Percentiles rank a stretch among this genome's conserved stretches.
Evolutionary conservation across 2,888 invertebrate species (phyloP).

Genomic region (Tenthredo livida): DNA sequence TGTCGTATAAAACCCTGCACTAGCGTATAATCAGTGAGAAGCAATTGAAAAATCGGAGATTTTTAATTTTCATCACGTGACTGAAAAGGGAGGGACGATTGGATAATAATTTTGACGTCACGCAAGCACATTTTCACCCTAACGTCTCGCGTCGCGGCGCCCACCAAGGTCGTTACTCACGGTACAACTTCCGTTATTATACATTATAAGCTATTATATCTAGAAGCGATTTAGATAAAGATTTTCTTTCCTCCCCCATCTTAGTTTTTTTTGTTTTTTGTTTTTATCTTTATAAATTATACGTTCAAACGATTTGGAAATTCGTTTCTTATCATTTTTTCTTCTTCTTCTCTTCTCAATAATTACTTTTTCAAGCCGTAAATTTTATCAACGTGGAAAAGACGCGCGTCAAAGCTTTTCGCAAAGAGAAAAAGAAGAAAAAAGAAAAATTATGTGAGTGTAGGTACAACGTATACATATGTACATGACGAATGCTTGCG

Average conservation of each 20-base stretch:
- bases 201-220: neutral
- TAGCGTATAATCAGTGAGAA: slow-evolving; percentile 40
- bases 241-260: neutral
- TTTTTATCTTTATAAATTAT: neutral
- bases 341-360: neutral
- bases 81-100: slow-evolving; percentile 35
- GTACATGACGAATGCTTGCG: slow-evolving; percentile 26
- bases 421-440: neutral
- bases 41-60: slow-evolving; percentile 50
- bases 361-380: slow-evolving; percentile 37
- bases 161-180: slow-evolving; percentile 12
- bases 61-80: slow-evolving; percentile 53
- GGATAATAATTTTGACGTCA: slow-evolving; percentile 49
- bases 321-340: neutral
- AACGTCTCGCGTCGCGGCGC: neutral
- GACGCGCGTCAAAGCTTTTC: neutral
- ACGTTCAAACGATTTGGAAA: neutral
- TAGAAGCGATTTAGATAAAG: neutral
- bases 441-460: neutral
- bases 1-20: neutral
- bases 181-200: neutral
- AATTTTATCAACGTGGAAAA: slow-evolving; percentile 57
- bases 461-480: neutral
- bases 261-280: neutral
- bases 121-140: slow-evolving; percentile 27